Evolutionary conservation across 2,888 invertebrate genomes (phyloP), one percentile per base, ranked within the genome.

Genomic region (Entomobrya multifasciata): DNA sequence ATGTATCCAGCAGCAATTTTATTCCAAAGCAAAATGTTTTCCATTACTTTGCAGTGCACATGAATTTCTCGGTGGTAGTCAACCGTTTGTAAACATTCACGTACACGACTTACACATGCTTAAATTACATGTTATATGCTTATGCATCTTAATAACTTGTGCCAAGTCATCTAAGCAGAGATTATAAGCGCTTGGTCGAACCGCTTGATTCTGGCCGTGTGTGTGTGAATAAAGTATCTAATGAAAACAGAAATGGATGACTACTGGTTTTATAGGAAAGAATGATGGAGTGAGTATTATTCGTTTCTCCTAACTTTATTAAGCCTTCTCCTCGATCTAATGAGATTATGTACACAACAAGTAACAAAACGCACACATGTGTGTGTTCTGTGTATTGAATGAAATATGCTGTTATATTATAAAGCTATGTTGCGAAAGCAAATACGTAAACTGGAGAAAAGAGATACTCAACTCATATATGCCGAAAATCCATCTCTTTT

Each of bases 281-380:
- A 36, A 67, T 44, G 72, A 27, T 52, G 72, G 47, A 72, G 72
- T 47, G 47, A 70, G 47, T 52, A 72, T 72, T 72, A 72, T 72
- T 72, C 72, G 47, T 72, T 72, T 72, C 52, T 52, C 60, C 57
- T 57, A 78, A 77, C 77, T 84, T 84, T 84, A 84, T 84, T 84
- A 78, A 84, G 78, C 57, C 84, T 78, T 67, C 72, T n/a, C n/a
- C n/a, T 70, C 77, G 55, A 78, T 78, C 84, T 84, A 84, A 84
- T 84, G 84, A 84, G 84, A 84, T 84, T 84, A 84, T 20, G 65
- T 30, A 67, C 57, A 78, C 76, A 70, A 52, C 55, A 41, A 76
- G 76, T 57, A 76, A 41, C 55, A 30, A 8, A 36, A 36, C 36
- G 36, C 70, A 67, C 65, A 83, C 84, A 84, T 67, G 47, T 84